These are phyloP conservation scores for Allolobophora icterica DNA, from an alignment of 2,888 invertebrate genomes.

Conservation along the genomic window DNA sequence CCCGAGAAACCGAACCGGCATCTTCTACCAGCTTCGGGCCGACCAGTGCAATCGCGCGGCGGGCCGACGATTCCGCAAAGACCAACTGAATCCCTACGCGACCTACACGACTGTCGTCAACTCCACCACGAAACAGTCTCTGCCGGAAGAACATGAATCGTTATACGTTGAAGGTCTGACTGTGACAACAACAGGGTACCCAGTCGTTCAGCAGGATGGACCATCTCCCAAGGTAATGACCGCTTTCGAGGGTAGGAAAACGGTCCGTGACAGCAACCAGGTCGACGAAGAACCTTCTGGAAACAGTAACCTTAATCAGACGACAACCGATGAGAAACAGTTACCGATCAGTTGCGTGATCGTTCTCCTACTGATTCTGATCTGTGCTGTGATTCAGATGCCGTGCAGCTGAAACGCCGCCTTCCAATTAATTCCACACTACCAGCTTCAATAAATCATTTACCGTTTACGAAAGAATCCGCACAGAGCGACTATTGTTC, in stretches of 20 bases:
- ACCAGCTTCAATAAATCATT: background rate
- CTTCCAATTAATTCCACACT: background rate
- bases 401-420: conserved; percentile 33
- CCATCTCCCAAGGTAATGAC: background rate
- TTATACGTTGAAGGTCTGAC: background rate
- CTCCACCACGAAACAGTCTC: background rate
- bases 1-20: conserved; percentile 33
- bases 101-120: conserved; percentile 15
- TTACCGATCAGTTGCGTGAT: background rate
- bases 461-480: background rate
- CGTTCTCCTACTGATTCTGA: conserved; percentile 27
- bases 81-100: conserved; percentile 37
- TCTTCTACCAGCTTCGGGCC: background rate
- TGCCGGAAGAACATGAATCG: background rate
- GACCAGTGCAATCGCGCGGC: conserved; percentile 27
- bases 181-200: background rate
- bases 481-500: background rate
- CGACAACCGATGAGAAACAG: background rate
- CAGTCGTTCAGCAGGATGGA: background rate
- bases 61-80: conserved; percentile 35
- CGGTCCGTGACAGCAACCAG: background rate
- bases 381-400: conserved; percentile 36
- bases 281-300: background rate
- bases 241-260: background rate
- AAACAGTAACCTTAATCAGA: background rate